These are phyloP conservation scores for Holacanthus passer DNA, from an alignment of 2,113 vertebrate genomes.

Conservation along the genomic window DNA sequence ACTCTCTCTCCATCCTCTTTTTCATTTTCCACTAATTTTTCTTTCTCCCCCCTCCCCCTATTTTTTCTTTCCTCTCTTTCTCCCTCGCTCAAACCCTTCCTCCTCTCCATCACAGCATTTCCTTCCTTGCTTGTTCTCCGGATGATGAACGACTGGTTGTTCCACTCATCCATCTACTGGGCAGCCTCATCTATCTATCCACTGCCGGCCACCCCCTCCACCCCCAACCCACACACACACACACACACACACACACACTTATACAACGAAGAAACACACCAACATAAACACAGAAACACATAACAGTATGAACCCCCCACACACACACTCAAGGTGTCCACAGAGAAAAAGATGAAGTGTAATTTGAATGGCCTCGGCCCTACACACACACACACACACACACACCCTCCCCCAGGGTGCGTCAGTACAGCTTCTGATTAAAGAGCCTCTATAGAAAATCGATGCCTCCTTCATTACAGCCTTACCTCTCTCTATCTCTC, in stretches of 20 bases:
- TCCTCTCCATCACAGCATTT: constrained; percentile 65
- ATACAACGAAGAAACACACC: constrained; percentile 14
- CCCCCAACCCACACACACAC: constrained; percentile 49
- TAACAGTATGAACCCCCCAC: constrained; percentile 12
- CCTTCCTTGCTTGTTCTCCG: constrained; percentile 76
- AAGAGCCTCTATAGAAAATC: constrained; percentile 89
- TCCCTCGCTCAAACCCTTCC: constrained; percentile 22
- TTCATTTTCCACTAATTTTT: not conserved
- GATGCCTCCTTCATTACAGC: constrained; percentile 86
- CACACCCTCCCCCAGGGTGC: constrained; percentile 70
- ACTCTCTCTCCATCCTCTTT: not conserved
- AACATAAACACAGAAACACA: constrained; percentile 19
- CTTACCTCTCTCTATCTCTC: constrained; percentile 73
- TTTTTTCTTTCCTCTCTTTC: not conserved
- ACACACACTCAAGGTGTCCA: constrained; percentile 26
- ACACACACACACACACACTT: constrained; percentile 25
- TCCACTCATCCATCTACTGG: constrained; percentile 81
- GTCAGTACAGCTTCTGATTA: constrained; percentile 86
- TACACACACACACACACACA: constrained; percentile 32
- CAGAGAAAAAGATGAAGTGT: constrained; percentile 77
- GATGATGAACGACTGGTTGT: constrained; percentile 80
- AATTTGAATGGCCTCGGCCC: constrained; percentile 74
- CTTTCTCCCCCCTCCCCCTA: no score
- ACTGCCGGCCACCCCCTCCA: constrained; percentile 29
- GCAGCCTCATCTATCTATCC: constrained; percentile 87